phyloP scores from a whole-genome alignment of 1,140 invertebrate genomes.

The Meloidogyne hapla region DNA sequence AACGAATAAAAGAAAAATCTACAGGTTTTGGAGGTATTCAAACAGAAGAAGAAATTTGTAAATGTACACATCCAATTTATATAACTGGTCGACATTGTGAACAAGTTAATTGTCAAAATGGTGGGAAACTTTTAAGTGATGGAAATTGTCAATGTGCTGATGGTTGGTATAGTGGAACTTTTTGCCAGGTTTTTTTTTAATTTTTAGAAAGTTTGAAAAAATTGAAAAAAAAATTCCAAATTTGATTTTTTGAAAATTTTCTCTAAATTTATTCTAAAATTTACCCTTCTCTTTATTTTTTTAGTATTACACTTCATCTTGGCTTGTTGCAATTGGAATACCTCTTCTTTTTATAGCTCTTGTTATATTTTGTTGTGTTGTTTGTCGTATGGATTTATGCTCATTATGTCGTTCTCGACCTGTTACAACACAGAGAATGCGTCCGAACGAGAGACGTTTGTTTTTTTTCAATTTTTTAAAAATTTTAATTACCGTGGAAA shows the following conservation, averaged over 20 bases:
- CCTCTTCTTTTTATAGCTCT: constrained; percentile 45
- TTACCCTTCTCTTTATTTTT: neutral
- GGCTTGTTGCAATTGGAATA: constrained; percentile 48
- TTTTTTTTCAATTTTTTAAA: neutral
- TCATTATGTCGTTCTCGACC: constrained; percentile 33
- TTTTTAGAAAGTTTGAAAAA: too few species aligned
- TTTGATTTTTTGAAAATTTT: too few species aligned
- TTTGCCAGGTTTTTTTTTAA: constrained; percentile 47
- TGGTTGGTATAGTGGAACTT: constrained; percentile 51
- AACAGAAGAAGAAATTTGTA: constrained; percentile 38
- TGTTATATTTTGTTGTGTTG: constrained; percentile 52
- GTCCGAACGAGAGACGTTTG: constrained; percentile 11
- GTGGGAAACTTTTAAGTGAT: constrained; percentile 34
- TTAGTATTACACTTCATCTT: constrained; percentile 53
- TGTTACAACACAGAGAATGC: neutral
- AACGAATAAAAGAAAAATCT: constrained; percentile 12
- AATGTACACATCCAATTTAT: constrained; percentile 48
- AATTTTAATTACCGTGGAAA: too few species aligned
- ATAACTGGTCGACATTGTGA: constrained; percentile 54
- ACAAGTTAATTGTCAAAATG: constrained; percentile 48
- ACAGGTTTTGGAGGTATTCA: constrained; percentile 21
- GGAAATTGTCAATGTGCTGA: constrained; percentile 48
- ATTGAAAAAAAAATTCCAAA: too few species aligned
- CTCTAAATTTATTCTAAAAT: neutral
- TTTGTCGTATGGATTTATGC: constrained; percentile 56